Conservation (phyloP, 53 echinoderm and acorn worm genomes). For the Paelopatides confundens region DNA sequence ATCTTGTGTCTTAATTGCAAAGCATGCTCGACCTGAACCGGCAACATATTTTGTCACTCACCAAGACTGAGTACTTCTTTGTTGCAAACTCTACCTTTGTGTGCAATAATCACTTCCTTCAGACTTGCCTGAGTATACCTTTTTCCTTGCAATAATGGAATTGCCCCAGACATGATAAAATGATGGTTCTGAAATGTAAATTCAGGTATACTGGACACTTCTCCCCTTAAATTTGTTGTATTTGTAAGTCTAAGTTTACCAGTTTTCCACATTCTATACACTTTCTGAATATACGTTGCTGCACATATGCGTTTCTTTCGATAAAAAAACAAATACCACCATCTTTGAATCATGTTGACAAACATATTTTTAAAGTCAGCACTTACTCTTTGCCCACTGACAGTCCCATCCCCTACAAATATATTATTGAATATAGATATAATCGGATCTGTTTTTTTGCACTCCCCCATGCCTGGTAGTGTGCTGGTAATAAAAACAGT, state of each 20-base stretch:
- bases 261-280: too few species aligned
- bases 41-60: not conserved
- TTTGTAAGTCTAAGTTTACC: too few species aligned
- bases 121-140: not conserved
- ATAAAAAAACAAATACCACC: not conserved
- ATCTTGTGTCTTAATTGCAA: not conserved
- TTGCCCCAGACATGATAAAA: not conserved
- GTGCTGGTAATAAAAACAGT: too few species aligned
- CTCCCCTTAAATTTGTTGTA: too few species aligned
- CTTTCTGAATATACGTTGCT: not conserved
- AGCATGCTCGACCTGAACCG: not conserved
- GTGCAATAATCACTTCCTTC: not conserved
- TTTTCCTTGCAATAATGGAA: not conserved
- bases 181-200: not conserved
- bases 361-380: not conserved
- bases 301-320: not conserved
- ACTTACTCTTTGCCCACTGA: not conserved
- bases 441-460: conserved; percentile 49
- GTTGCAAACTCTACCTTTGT: not conserved
- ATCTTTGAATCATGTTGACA: not conserved
- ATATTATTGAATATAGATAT: not conserved
- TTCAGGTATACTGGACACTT: not conserved
- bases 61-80: conserved; percentile 1
- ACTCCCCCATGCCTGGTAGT: conserved; percentile 74
- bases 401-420: not conserved